Evolutionary conservation across 2,113 vertebrate species (phyloP).

Genomic region (Brachionichthys hirsutus): DNA sequence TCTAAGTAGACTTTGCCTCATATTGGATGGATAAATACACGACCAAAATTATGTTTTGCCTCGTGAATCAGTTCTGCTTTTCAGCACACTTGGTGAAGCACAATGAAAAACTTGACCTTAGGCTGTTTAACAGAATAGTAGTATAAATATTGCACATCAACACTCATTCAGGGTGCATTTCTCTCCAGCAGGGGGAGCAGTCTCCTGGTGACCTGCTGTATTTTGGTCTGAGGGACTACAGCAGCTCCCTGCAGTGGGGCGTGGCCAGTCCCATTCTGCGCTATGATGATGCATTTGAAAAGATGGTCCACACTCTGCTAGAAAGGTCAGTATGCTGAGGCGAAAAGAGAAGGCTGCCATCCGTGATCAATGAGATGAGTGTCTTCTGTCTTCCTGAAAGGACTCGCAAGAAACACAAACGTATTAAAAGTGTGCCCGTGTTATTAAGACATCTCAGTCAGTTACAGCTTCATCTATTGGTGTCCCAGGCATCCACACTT

Average conservation of each 20-base stretch:
- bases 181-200: constrained; percentile 80
- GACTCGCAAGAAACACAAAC: too few relatives aligned
- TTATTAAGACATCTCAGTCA: neutral
- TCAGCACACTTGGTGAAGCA: too few relatives aligned
- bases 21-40: too few relatives aligned
- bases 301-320: constrained; percentile 92
- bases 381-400: too few relatives aligned
- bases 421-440: too few relatives aligned
- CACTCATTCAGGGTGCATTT: neutral
- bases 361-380: too few relatives aligned
- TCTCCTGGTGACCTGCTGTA: constrained; percentile 84
- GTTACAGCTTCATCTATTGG: neutral
- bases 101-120: too few relatives aligned
- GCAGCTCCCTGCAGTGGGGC: constrained; percentile 94
- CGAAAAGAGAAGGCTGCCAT: too few relatives aligned
- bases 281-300: constrained; percentile 96
- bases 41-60: too few relatives aligned
- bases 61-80: too few relatives aligned
- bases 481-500: constrained; percentile 87
- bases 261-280: constrained; percentile 93
- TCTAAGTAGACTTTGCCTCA: too few relatives aligned
- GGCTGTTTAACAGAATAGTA: too few relatives aligned
- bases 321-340: constrained; percentile 82
- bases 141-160: neutral
- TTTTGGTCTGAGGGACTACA: constrained; percentile 94